phyloP scores from a whole-genome alignment of 1,140 invertebrate species.

The Calosoma granatense region DNA sequence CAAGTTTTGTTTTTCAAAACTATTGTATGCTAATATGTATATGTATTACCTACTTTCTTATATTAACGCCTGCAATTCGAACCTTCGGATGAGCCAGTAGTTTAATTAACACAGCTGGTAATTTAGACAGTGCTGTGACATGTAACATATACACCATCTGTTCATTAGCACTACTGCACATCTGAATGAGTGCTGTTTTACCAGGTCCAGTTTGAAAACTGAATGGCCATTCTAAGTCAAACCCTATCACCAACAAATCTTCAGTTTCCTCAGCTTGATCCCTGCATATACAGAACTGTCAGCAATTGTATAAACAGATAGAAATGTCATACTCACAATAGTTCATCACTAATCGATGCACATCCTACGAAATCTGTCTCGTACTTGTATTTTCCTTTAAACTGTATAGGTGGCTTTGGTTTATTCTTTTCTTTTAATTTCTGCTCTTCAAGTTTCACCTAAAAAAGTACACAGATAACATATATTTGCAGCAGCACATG shows the following conservation, averaged over 20 bases:
- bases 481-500: too few relatives aligned
- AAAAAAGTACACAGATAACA: not conserved
- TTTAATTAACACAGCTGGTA: slow-evolving; percentile 42
- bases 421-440: slow-evolving; percentile 12
- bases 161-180: slow-evolving; percentile 38
- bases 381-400: slow-evolving; percentile 41
- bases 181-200: slow-evolving; percentile 50
- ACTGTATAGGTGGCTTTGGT: slow-evolving; percentile 29
- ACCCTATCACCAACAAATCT: slow-evolving; percentile 41
- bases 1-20: too few relatives aligned
- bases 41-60: slow-evolving; percentile 58
- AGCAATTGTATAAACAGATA: slow-evolving; percentile 14
- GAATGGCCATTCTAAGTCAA: slow-evolving; percentile 56
- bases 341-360: slow-evolving; percentile 39
- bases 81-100: slow-evolving; percentile 48
- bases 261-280: slow-evolving; percentile 36
- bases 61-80: slow-evolving; percentile 48
- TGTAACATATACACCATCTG: slow-evolving; percentile 46
- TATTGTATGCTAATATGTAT: too few relatives aligned
- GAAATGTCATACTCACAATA: slow-evolving; percentile 37
- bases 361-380: slow-evolving; percentile 38
- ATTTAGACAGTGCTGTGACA: slow-evolving; percentile 39
- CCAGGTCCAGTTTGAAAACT: slow-evolving; percentile 46
- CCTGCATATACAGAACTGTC: slow-evolving; percentile 23
- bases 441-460: slow-evolving; percentile 5